Evolutionary conservation across 2,113 vertebrate species (phyloP), one percentile per base, ranked within the genome.

Genomic region (Tachysurus vachellii): DNA sequence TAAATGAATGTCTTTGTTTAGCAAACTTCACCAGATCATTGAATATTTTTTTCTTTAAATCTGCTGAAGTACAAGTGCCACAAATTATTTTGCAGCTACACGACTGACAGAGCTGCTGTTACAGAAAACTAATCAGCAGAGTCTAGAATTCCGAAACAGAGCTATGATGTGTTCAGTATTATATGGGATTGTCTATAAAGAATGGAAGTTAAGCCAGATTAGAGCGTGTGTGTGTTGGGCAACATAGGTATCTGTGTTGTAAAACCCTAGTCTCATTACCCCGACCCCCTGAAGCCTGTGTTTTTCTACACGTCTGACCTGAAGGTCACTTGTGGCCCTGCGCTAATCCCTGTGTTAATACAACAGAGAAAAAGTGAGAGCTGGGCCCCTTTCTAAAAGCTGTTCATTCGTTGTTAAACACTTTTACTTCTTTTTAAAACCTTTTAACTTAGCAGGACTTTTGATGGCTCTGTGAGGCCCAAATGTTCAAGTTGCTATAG

Each of bases 321-420:
- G 93, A 91, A 91, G 93, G 93, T 95, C 95, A 96, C 92, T 94
- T 92, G 93, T 92, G 88, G 94, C 93, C 94, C 93, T 93, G 89
- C 92, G 88, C 92, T 94, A 95, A 95, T 93, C 91, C 93, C 91
- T 89, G 86, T 92, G 90, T 93, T 95, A 96, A 95, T 94, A 94
- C 93, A 93, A 90, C 90, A 68, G 73, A 94, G 93, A 95, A 94
- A 94, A 95, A 96, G 94, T 93, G 93, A 95, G 95, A 95, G 95
- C 92, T 91, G 92, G 94, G 92, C 11, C 44, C 36, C 86, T 94
- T 94, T 94, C 92, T 88, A 93, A 88, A 68, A 93, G 93, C 91
- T 0, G 7, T 56, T 80, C 9, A 61, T 11, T 26, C 17, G 2
- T 10, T 80, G 6, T 81, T 59, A 42, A 80, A 80, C 31, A 61